These are phyloP conservation scores for Eupeodes latifasciatus DNA, from an alignment of 2,888 invertebrate genomes.

Conservation along the genomic window DNA sequence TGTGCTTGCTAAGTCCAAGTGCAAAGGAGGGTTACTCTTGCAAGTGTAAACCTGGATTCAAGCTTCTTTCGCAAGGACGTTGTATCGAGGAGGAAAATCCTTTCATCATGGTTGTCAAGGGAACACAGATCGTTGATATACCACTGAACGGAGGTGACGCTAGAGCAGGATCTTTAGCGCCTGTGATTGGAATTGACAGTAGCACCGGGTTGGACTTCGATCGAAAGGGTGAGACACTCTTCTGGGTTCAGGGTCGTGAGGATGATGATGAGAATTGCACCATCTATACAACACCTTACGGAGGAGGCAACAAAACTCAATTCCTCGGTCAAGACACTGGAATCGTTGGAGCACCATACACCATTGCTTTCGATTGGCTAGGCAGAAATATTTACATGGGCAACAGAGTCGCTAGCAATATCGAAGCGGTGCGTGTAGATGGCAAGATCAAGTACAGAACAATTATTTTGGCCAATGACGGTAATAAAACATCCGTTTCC, in stretches of 20 bases:
- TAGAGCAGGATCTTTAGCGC: conserved; percentile 91
- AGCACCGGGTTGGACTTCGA: conserved; percentile 97
- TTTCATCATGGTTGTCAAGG: conserved; percentile 95
- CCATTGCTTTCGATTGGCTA: conserved; percentile 98
- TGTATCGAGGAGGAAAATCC: conserved; percentile 94
- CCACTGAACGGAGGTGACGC: conserved; percentile 91
- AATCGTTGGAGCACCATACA: conserved; percentile 95
- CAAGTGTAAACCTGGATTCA: conserved; percentile 95
- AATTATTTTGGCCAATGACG: conserved; percentile 95
- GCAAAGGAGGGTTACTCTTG: conserved; percentile 90
- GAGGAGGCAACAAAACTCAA: conserved; percentile 93
- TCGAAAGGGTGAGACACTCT: conserved; percentile 91
- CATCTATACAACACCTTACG: conserved; percentile 92
- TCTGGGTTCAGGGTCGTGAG: conserved; percentile 93
- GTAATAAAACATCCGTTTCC: conserved; percentile 93
- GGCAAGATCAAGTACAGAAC: conserved; percentile 93
- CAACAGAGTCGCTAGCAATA: conserved; percentile 94
- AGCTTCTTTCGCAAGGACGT: conserved; percentile 87
- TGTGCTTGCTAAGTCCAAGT: conserved; percentile 95
- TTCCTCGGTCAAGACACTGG: conserved; percentile 93
- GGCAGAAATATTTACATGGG: conserved; percentile 97
- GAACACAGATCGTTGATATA: conserved; percentile 94
- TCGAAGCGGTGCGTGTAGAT: conserved; percentile 94
- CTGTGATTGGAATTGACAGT: conserved; percentile 94
- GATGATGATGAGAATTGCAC: conserved; percentile 94